A percentile compares a stretch with the other conserved stretches of the same genome.
phyloP scores from a whole-genome alignment of 2,888 invertebrate genomes.

The Stenolophus ochropezus region DNA sequence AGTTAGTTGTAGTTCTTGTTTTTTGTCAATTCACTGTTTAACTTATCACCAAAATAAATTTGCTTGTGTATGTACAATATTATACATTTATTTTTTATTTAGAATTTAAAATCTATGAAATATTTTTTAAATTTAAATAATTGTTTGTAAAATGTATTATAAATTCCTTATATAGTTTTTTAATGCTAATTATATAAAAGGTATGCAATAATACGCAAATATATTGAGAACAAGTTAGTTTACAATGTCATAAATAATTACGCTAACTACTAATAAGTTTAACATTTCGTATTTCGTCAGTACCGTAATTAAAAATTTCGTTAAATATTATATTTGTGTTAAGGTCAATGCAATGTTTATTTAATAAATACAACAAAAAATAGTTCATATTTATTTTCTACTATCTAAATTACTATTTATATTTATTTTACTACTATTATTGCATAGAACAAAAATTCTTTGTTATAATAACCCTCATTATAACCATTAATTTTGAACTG shows the following conservation, averaged over 20 bases:
- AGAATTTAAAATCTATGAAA: too few species aligned
- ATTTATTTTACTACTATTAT: too few species aligned
- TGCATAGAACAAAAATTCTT: too few species aligned
- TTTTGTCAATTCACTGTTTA: not conserved
- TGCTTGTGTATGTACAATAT: not conserved
- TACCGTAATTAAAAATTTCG: not conserved
- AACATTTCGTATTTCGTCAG: not conserved
- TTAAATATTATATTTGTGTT: not conserved
- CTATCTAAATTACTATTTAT: not conserved
- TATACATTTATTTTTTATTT: not conserved
- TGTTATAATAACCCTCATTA: too few species aligned
- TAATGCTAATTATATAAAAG: too few species aligned
- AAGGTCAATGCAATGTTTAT: not conserved
- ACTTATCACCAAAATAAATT: not conserved
- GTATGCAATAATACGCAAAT: not conserved
- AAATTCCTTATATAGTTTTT: too few species aligned
- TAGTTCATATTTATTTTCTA: not conserved
- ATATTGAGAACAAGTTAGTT: not conserved
- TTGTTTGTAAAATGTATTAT: too few species aligned
- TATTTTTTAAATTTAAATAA: too few species aligned
- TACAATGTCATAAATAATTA: conserved; percentile 3
- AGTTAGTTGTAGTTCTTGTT: not conserved
- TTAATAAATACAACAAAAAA: not conserved
- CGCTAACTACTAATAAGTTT: not conserved
- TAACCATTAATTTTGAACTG: too few species aligned